Base-by-base conservation (phyloP, 1,140 invertebrate genomes). In the Cotesia glomerata region DNA sequence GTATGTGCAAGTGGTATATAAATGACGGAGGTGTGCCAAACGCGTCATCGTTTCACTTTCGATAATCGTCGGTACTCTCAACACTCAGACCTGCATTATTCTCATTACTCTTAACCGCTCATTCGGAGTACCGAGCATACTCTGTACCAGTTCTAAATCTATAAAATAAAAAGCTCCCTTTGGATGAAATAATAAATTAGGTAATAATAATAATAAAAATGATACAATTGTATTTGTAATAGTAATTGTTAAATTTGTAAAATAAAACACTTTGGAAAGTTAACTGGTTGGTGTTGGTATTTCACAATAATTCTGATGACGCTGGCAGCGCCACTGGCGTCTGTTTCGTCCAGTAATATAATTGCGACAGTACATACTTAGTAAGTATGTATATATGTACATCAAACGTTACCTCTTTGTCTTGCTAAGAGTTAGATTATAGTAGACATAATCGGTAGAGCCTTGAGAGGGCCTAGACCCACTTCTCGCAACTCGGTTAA, bases 401-500 rank as follows among this genome's bases (percentile, higher is more conserved):
- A 45, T 45, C 0, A 7, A 45, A 7, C 77, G 39, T 52, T 45
- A 49, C 54, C 16, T 62, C 49, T 64, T 36, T 54, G 14, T 36
- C 49, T 35, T n/a, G 26, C 61, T 54, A 39, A 16, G 52, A 39
- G 61, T 32, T 80, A 84, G 82, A 85, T 85, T 83, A 76, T 56
- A 34, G 36, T 61, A 51, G 16, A 71, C 35, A 52, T 62, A 73
- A 65, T 63, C n/a, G 26, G 36, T 61, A 34, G 49, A 66, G 32
- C 64, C 63, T 66, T 70, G 73, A 35, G 80, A 77, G 79, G 82
- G 81, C 82, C 83, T 84, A 84, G 82, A 84, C 82, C 82, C 79
- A 82, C 76, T 82, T 83, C 66, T 35, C 11, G 13, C 49, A 39
- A 18, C 51, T 9, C 32, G 26, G 26, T 26, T 26, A 26, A 2